A percentile compares a stretch with the other conserved stretches of the same genome.
These are phyloP conservation scores for Artibeus jamaicensis DNA, from an alignment of 2,797 vertebrate species.

Conservation along the genomic window DNA sequence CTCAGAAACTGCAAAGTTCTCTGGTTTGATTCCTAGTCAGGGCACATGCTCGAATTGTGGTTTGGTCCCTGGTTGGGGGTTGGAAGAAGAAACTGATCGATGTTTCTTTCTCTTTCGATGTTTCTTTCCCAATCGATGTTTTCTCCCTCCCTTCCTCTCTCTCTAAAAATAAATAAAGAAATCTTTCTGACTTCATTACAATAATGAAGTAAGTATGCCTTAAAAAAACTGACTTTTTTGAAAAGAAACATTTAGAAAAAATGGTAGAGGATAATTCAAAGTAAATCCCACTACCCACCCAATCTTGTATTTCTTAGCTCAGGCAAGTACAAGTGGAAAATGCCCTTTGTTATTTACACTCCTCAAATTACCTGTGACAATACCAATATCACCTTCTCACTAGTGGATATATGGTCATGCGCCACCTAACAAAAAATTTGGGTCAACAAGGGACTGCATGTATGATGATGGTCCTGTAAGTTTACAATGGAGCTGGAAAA, in stretches of 20 bases:
- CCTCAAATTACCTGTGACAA: neutral
- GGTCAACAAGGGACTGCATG: neutral
- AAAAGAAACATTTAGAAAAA: neutral
- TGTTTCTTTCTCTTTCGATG: too few relatives aligned
- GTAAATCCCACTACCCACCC: neutral
- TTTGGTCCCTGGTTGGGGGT: too few relatives aligned
- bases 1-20: too few relatives aligned
- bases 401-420: neutral
- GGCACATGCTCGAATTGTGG: too few relatives aligned
- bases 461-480: neutral
- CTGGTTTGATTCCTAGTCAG: too few relatives aligned
- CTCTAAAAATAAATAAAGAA: neutral
- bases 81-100: too few relatives aligned
- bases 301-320: conserved; percentile 1
- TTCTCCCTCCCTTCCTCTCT: neutral
- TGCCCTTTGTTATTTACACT: conserved; percentile 13
- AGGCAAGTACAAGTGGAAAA: neutral
- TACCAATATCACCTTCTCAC: conserved; percentile 1
- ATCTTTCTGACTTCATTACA: neutral
- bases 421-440: neutral
- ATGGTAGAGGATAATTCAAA: neutral
- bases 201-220: neutral
- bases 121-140: too few relatives aligned
- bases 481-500: neutral
- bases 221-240: neutral